Base-by-base conservation (phyloP, 2,797 vertebrate species). In the Danionella dracula region DNA sequence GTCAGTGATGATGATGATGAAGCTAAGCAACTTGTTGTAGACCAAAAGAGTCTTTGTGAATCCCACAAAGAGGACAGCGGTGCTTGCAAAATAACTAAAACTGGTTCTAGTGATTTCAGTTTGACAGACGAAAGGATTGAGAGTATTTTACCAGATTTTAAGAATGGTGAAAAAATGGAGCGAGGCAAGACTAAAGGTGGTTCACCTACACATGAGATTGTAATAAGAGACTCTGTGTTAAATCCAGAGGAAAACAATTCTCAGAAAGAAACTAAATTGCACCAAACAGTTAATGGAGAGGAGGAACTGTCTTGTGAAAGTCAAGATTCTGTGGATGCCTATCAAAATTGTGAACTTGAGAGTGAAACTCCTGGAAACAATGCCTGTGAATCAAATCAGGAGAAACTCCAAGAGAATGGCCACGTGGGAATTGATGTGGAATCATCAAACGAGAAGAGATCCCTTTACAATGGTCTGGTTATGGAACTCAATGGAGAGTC, bases 101-200 rank as follows among this genome's bases (percentile, higher is more conserved):
- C 71, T 13, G 13, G 46, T 11, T 56, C 76, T 21, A 59, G 32
- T 70, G 76, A 78, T 64, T 85, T 86, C 55, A 83, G 76, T 20
- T 81, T 86, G 62, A 29, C 46, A 35, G 82, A 85, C 51, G 72
- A 84, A 12, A 81, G 65, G 57, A 62, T 20, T 45, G 73, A 31
- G 46, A 55, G 55, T 34, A 67, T 62, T 8, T 69, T 70, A 56
- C 23, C 49, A 4, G 27, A 4, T 5, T 62, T 81, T 21, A 71
- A 29, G 1, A 68, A 76, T 58, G 58, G 40, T 40, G 29, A 58
- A 66, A 54, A 66, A 71, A 73, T 67, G 61, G 58, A 72, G 13
- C 16, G 2, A 23, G 46, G 44, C 7, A 27, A 60, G 21, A n/a
- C n/a, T 13, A 37, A 37, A 10, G 5, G 16, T 42, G 31, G 17